Conservation (phyloP, 2,888 invertebrate genomes). For the Scelioninae gen. 1 region DNA sequence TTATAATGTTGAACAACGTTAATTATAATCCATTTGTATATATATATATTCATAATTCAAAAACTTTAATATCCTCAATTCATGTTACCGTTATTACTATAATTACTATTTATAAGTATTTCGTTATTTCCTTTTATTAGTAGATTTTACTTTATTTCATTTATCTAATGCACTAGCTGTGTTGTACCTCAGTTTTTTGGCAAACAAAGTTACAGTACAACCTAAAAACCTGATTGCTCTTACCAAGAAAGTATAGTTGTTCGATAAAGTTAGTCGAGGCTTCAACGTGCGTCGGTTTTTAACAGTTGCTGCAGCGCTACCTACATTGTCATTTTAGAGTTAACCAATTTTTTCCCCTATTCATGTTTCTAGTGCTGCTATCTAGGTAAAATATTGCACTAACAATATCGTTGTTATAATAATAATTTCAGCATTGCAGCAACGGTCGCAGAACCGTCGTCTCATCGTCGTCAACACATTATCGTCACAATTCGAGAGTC, state of each 20-base stretch:
- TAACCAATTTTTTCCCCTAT: background rate
- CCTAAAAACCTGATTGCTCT: conserved; percentile 46
- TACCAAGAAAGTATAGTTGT: conserved; percentile 42
- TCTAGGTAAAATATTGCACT: conserved; percentile 25
- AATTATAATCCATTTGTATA: conserved; percentile 44
- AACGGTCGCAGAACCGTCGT: background rate
- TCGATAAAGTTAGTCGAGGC: conserved; percentile 26
- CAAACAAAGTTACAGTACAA: conserved; percentile 54
- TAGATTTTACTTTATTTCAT: conserved; percentile 31
- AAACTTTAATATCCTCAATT: conserved; percentile 54
- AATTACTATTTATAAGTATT: conserved; percentile 50
- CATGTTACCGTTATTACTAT: conserved; percentile 20
- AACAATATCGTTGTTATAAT: conserved; percentile 28
- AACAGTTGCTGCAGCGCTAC: background rate
- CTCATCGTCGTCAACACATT: conserved; percentile 7
- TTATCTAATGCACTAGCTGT: conserved; percentile 48
- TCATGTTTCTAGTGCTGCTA: conserved; percentile 1
- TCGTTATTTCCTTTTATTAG: conserved; percentile 37
- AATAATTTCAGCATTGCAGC: background rate
- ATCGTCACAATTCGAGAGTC: conserved; percentile 38
- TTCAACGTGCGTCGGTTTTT: background rate
- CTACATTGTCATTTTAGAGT: background rate
- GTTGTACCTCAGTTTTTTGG: conserved; percentile 34
- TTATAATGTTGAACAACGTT: conserved; percentile 50
- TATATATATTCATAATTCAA: conserved; percentile 37